Percentiles rank a stretch among this genome's conserved stretches.
These are phyloP conservation scores for Eulemur macaco DNA, from an alignment of 2,113 vertebrate genomes.

Conservation along the genomic window DNA sequence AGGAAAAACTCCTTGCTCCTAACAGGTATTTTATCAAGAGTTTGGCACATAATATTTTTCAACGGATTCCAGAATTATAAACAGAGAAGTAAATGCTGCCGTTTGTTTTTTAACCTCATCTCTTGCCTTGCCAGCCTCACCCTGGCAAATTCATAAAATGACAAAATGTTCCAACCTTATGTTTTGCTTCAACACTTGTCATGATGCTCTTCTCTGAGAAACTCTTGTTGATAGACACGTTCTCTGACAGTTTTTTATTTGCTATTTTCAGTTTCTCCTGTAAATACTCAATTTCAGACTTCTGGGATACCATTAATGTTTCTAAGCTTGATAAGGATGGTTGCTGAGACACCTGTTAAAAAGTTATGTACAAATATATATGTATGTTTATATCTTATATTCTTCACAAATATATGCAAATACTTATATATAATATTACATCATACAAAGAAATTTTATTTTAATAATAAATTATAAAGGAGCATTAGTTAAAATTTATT, in stretches of 20 bases:
- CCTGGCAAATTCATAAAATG: slow-evolving; percentile 77
- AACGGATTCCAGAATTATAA: slow-evolving; percentile 79
- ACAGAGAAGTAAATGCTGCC: slow-evolving; percentile 68
- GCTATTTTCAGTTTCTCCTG: slow-evolving; percentile 79
- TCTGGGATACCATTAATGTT: slow-evolving; percentile 78
- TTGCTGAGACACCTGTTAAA: slow-evolving; percentile 72
- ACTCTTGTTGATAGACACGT: slow-evolving; percentile 41
- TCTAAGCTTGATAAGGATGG: slow-evolving; percentile 77
- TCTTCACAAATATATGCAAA: neutral
- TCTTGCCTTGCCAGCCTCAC: slow-evolving; percentile 71
- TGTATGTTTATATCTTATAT: neutral
- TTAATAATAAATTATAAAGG: neutral
- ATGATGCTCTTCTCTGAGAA: slow-evolving; percentile 72
- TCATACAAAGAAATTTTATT: neutral
- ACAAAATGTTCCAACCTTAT: slow-evolving; percentile 76
- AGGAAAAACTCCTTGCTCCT: slow-evolving; percentile 77
- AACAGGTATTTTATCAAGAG: slow-evolving; percentile 79
- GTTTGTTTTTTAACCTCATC: slow-evolving; percentile 47
- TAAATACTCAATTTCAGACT: slow-evolving; percentile 83
- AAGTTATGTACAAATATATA: neutral
- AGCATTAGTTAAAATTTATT: neutral
- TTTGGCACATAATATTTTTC: slow-evolving; percentile 80
- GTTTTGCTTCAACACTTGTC: slow-evolving; percentile 69
- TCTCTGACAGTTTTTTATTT: slow-evolving; percentile 72
- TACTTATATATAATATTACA: neutral